A percentile compares a stretch with the other conserved stretches of the same genome.
Conservation (phyloP, 2,888 invertebrate genomes). For the Beris morrisii region DNA sequence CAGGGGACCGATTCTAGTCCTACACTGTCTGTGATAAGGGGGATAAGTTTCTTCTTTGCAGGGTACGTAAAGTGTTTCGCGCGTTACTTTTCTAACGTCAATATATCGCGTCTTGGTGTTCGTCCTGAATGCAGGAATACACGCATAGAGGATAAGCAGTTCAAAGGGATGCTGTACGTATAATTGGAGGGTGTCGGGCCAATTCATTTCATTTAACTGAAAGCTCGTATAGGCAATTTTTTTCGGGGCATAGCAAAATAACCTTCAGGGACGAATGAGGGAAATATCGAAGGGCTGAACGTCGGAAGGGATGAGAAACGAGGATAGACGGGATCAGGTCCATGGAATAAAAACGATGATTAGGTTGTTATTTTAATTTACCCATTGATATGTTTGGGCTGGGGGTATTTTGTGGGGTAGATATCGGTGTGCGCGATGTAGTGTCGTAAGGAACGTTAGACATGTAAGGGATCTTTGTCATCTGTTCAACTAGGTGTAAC, state of each 20-base stretch:
- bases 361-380: conserved; percentile 59
- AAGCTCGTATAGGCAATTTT: conserved; percentile 36
- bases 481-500: conserved; percentile 55
- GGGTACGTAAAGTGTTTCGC: conserved; percentile 22
- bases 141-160: no score
- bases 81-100: neutral
- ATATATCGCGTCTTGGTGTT: neutral
- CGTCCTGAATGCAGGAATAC: no score
- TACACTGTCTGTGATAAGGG: conserved; percentile 14
- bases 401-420: conserved; percentile 41
- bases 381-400: conserved; percentile 53
- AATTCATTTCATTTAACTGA: conserved; percentile 46
- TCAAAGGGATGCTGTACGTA: conserved; percentile 35
- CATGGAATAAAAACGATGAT: conserved; percentile 53
- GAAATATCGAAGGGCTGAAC: conserved; percentile 13
- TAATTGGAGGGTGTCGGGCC: conserved; percentile 45
- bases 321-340: conserved; percentile 37
- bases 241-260: conserved; percentile 25
- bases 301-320: conserved; percentile 33
- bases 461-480: conserved; percentile 34
- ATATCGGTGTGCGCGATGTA: conserved; percentile 3
- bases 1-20: conserved; percentile 56
- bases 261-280: conserved; percentile 17
- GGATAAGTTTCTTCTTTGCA: conserved; percentile 12
- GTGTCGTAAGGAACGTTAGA: conserved; percentile 2